Evolutionary conservation across 1,140 invertebrate genomes (phyloP), one percentile per base, ranked within the genome.

Genomic region (Scaptodrosophila lebanonensis): DNA sequence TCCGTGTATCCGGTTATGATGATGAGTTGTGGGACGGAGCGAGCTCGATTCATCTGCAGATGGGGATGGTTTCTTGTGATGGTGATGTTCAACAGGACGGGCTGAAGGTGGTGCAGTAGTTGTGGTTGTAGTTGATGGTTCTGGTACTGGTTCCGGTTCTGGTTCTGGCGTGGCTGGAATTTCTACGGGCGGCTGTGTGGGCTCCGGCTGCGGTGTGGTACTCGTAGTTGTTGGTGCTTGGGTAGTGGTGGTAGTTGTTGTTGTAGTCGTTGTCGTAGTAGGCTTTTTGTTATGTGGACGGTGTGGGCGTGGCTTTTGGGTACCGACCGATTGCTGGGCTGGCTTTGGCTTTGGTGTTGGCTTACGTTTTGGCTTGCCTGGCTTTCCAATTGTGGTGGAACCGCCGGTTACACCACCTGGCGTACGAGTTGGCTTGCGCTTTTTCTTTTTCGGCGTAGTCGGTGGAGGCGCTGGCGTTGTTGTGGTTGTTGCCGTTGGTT

Each of bases 381-480:
- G n/a, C n/a, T n/a, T n/a, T n/a, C n/a, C n/a, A n/a, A n/a, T n/a
- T n/a, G n/a, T n/a, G 25, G 20, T 20, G 61, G 63, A 6, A n/a
- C 29, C 12, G 42, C 16, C 22, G 18, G 20, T 0, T 43, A n/a
- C n/a, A n/a, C n/a, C n/a, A n/a, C n/a, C n/a, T n/a, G 77, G 82
- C 39, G 75, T 85, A 4, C 52, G 7, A 3, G 77, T 76, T 29
- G 83, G 83, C 35, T 85, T 85, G 0, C 76, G 83, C 32, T 77
- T 85, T 40, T 73, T 85, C 50, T 84, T 86, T 42, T 85, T 83
- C 2, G 33, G 62, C 5, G 73, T 76, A 25, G 73, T 72, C 6
- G 40, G 4, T 0, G 48, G 30, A 0, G 76, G 44, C 8, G 66
- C 29, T 36, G 44, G 64, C 9, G 70, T 66, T 30, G 62, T 40